Percentiles rank a stretch among this genome's conserved stretches.
These are phyloP conservation scores for Caerostris darwini DNA, from an alignment of 1,140 invertebrate genomes.

Conservation along the genomic window DNA sequence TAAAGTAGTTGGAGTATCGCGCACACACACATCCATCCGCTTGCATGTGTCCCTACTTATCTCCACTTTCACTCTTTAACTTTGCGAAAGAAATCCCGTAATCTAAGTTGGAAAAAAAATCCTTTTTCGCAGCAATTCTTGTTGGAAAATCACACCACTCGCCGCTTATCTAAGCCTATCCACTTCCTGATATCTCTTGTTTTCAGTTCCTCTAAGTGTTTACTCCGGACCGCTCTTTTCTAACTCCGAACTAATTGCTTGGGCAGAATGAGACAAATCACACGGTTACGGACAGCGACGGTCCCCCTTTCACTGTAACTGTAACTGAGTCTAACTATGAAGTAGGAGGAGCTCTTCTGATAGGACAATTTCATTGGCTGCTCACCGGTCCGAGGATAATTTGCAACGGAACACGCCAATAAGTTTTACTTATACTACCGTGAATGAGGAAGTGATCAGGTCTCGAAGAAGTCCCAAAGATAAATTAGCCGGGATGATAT, in stretches of 20 bases:
- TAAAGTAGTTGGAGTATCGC: not conserved
- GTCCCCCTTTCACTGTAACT: conserved; percentile 57
- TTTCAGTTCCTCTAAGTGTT: conserved; percentile 57
- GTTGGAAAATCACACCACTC: not conserved
- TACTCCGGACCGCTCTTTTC: not conserved
- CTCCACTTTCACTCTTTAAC: conserved; percentile 21
- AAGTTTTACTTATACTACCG: conserved; percentile 74
- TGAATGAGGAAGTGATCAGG: conserved; percentile 62
- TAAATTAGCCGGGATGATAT: conserved; percentile 62
- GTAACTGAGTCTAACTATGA: conserved; percentile 50
- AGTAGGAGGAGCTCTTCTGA: conserved; percentile 58
- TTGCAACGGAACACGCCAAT: conserved; percentile 64
- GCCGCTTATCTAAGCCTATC: not conserved
- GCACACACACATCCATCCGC: not conserved
- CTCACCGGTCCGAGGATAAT: conserved; percentile 66
- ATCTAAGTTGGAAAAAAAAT: not conserved
- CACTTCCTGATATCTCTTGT: conserved; percentile 23
- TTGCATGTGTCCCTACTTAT: not conserved
- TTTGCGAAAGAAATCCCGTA: not conserved
- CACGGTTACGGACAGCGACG: conserved; percentile 40
- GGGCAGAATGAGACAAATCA: conserved; percentile 48
- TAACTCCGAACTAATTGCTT: conserved; percentile 46
- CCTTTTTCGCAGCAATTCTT: not conserved
- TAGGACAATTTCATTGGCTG: conserved; percentile 70
- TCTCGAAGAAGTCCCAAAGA: conserved; percentile 27